These are phyloP conservation scores for Mactromeris polynyma DNA, from an alignment of 2,888 invertebrate species.

Conservation along the genomic window DNA sequence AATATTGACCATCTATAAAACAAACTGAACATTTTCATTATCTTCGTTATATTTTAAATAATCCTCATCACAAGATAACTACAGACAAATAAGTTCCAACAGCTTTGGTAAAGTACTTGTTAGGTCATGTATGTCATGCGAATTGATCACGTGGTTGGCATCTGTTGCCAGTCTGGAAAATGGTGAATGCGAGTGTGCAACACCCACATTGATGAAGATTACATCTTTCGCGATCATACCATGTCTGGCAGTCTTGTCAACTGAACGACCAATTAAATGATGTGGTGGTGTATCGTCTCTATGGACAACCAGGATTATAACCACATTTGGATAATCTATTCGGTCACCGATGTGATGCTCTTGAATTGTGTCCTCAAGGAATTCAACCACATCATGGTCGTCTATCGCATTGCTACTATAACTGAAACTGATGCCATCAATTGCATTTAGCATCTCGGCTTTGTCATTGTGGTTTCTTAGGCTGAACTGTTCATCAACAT, in stretches of 20 bases:
- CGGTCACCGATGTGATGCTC: background rate
- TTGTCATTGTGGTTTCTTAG: background rate
- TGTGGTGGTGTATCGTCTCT: background rate
- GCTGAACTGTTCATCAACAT: background rate
- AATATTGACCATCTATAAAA: too few species aligned
- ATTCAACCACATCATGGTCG: background rate
- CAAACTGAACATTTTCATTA: too few species aligned
- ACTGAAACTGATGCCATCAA: background rate
- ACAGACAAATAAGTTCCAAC: slow-evolving; percentile 15
- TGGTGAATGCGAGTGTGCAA: background rate
- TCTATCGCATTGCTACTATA: background rate
- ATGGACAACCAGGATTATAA: slow-evolving; percentile 2
- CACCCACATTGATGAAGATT: slow-evolving; percentile 13
- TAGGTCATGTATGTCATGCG: background rate
- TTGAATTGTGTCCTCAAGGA: background rate
- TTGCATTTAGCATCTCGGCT: background rate
- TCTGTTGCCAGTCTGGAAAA: slow-evolving; percentile 8
- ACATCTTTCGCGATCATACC: background rate
- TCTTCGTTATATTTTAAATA: too few species aligned
- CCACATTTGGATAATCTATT: background rate
- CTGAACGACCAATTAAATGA: background rate
- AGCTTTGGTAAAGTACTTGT: background rate
- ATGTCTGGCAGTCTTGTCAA: background rate
- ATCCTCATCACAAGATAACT: too few species aligned
- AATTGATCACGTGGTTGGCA: slow-evolving; percentile 8